A percentile compares a stretch with the other conserved stretches of the same genome.
Evolutionary conservation across 2,797 vertebrate genomes (phyloP).

Genomic region (Cyprinodon diabolis): DNA sequence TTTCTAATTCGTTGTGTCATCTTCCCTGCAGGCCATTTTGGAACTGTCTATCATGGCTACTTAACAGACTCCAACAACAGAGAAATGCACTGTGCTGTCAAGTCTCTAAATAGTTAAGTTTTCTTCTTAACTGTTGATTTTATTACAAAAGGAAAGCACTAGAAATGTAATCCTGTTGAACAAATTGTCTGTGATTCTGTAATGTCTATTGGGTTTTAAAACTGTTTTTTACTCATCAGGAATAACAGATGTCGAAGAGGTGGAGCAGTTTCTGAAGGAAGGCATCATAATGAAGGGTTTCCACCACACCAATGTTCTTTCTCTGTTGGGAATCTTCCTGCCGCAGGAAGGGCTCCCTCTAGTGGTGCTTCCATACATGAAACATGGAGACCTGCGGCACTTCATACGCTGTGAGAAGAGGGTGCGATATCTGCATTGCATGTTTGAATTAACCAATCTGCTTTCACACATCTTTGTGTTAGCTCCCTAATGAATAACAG

Average conservation of each 20-base stretch:
- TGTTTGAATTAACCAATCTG: not conserved
- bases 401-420: conserved; percentile 91
- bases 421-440: conserved; percentile 73
- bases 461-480: conserved; percentile 18
- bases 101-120: conserved; percentile 95
- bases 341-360: conserved; percentile 89
- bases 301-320: conserved; percentile 92
- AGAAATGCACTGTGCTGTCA: conserved; percentile 91
- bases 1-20: not conserved
- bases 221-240: conserved; percentile 72
- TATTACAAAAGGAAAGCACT: not conserved
- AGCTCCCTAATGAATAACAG: not conserved
- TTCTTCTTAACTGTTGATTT: not conserved
- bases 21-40: conserved; percentile 89
- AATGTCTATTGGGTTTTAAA: not conserved
- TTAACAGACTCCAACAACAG: conserved; percentile 84
- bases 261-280: conserved; percentile 95
- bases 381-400: conserved; percentile 92
- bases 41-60: conserved; percentile 94
- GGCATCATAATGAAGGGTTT: conserved; percentile 97
- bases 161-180: not conserved
- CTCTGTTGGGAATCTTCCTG: conserved; percentile 91
- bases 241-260: conserved; percentile 95
- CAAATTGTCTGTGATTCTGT: not conserved
- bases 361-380: conserved; percentile 95